Percentiles rank a stretch among this genome's conserved stretches.
Evolutionary conservation across 1,140 invertebrate genomes (phyloP).

Genomic region (Aporrectodea caliginosa): DNA sequence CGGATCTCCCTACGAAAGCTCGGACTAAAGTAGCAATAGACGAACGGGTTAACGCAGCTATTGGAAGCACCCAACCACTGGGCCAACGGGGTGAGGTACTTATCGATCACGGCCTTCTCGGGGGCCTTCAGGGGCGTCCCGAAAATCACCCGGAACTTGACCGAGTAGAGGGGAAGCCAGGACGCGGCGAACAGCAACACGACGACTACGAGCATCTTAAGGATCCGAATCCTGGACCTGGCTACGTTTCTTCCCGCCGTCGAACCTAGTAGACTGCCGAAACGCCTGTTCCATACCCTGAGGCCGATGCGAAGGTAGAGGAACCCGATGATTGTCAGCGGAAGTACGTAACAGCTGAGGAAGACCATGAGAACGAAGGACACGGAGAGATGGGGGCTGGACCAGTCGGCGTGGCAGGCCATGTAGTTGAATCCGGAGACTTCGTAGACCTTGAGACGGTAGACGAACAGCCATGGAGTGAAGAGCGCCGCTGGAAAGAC

Average conservation of each 20-base stretch:
- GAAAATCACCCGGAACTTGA: constrained; percentile 25
- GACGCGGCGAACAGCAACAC: constrained; percentile 86
- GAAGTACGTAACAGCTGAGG: constrained; percentile 80
- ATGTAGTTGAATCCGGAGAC: not conserved
- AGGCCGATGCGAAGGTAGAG: constrained; percentile 89
- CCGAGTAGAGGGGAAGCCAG: constrained; percentile 80
- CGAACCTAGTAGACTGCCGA: constrained; percentile 62
- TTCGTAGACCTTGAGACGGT: constrained; percentile 59
- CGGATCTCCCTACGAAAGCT: not conserved
- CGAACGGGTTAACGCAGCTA: constrained; percentile 32
- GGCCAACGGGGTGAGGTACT: constrained; percentile 27
- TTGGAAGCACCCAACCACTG: constrained; percentile 33
- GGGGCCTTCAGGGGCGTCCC: not conserved
- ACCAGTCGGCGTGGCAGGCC: not conserved
- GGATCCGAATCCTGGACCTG: constrained; percentile 36
- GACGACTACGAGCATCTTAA: constrained; percentile 79
- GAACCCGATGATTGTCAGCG: constrained; percentile 79
- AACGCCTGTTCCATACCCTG: constrained; percentile 66
- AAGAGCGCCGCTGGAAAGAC: constrained; percentile 71
- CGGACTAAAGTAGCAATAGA: constrained; percentile 33
- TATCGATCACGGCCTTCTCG: not conserved
- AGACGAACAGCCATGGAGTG: constrained; percentile 81
- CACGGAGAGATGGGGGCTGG: constrained; percentile 56
- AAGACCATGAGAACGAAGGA: constrained; percentile 84
- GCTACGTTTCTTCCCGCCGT: constrained; percentile 39